Conservation (phyloP, 2,797 vertebrate genomes). For the Sebastes melanostomus region DNA sequence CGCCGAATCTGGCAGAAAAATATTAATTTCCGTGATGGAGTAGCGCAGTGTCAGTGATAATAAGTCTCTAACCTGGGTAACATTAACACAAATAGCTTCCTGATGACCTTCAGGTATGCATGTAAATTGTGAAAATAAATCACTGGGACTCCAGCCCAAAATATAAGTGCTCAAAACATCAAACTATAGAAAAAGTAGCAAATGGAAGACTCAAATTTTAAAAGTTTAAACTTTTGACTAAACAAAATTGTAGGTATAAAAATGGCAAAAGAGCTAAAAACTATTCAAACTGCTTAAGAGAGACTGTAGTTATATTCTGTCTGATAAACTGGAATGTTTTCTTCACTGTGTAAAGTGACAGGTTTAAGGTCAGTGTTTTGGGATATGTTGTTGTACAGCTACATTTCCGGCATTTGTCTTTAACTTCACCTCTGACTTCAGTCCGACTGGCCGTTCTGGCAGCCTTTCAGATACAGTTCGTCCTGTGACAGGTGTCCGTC, state of each 20-base stretch:
- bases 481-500: slow-evolving; percentile 93
- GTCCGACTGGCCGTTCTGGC: slow-evolving; percentile 90
- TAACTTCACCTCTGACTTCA: slow-evolving; percentile 66
- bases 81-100: slow-evolving; percentile 1
- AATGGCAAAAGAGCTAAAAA: slow-evolving; percentile 55
- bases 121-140: background rate
- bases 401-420: slow-evolving; percentile 55
- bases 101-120: background rate
- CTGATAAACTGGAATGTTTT: slow-evolving; percentile 71
- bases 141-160: background rate
- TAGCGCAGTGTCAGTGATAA: background rate
- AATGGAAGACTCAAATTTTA: slow-evolving; percentile 65
- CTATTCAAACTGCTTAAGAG: slow-evolving; percentile 28
- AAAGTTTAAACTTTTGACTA: slow-evolving; percentile 6
- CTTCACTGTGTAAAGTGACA: slow-evolving; percentile 60
- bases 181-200: slow-evolving; percentile 43
- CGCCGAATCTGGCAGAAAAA: background rate
- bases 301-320: slow-evolving; percentile 20
- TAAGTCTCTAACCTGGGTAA: slow-evolving; percentile 1
- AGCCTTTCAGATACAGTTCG: slow-evolving; percentile 89
- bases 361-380: slow-evolving; percentile 56
- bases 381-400: slow-evolving; percentile 63
- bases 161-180: slow-evolving; percentile 9
- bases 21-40: background rate
- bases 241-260: slow-evolving; percentile 50